phyloP scores from a whole-genome alignment of 1,140 invertebrate genomes.

The Lucilia cuprina region DNA sequence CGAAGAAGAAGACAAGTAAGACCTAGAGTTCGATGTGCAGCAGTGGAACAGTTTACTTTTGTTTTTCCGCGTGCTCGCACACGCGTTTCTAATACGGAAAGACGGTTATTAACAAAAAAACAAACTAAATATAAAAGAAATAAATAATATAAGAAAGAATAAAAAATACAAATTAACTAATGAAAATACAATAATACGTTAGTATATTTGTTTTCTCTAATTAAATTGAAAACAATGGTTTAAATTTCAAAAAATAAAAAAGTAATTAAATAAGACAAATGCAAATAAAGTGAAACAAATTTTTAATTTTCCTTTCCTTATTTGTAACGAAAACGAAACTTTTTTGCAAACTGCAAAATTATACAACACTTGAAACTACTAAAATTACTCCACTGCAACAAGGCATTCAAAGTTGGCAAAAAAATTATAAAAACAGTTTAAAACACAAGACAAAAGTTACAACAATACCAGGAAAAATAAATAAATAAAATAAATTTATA shows the following conservation, averaged over 20 bases:
- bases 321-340: not conserved
- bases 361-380: not conserved
- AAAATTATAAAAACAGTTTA: not conserved
- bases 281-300: not conserved
- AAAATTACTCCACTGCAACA: not conserved
- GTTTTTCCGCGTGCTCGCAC: conserved; percentile 63
- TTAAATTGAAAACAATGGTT: not conserved
- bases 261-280: not conserved
- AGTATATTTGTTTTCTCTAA: not conserved
- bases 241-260: not conserved
- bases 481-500: not conserved
- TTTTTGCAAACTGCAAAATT: not conserved
- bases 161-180: not conserved
- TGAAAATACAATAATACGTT: not conserved
- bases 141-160: not conserved
- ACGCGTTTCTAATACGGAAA: conserved; percentile 43
- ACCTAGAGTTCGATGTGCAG: conserved; percentile 38
- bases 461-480: not conserved
- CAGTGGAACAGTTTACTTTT: conserved; percentile 62
- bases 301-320: not conserved
- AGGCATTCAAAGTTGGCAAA: too few relatives aligned
- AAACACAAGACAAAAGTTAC: not conserved
- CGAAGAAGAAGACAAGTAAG: conserved; percentile 38
- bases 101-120: conserved; percentile 24
- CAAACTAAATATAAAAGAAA: not conserved